Percentiles rank a stretch among this genome's conserved stretches.
These are phyloP conservation scores for Dendrocincla tyrannina DNA, from an alignment of 2,797 vertebrate genomes.

Conservation along the genomic window DNA sequence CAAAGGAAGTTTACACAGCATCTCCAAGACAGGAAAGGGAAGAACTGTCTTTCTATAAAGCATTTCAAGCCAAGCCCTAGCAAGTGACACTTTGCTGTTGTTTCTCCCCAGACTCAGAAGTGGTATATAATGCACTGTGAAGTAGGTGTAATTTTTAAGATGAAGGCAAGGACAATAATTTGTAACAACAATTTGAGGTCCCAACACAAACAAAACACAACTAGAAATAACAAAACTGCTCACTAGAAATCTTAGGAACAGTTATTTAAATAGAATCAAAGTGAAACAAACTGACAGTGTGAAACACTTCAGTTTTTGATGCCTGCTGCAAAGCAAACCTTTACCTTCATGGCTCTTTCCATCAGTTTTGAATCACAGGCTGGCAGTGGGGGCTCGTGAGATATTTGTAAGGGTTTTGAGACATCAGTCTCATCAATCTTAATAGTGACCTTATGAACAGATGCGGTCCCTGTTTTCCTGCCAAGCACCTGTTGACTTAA, in stretches of 20 bases:
- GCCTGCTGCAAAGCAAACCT: conserved; percentile 16
- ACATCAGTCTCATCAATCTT: conserved; percentile 95
- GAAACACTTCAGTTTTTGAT: background rate
- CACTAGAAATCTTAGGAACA: background rate
- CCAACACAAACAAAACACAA: background rate
- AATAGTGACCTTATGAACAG: conserved; percentile 96
- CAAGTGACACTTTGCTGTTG: background rate
- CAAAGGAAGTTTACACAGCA: background rate
- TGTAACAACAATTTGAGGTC: background rate
- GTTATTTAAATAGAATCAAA: background rate
- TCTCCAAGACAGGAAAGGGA: background rate
- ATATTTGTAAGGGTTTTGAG: conserved; percentile 97
- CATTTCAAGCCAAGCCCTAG: background rate
- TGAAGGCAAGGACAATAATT: background rate
- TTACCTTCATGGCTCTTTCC: conserved; percentile 97
- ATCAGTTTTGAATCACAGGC: conserved; percentile 94
- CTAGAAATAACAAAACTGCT: background rate
- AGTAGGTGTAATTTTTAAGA: background rate
- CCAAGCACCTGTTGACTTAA: conserved; percentile 95
- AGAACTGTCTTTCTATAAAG: background rate
- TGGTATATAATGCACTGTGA: background rate
- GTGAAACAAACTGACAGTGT: background rate
- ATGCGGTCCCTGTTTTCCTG: conserved; percentile 92
- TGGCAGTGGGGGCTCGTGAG: conserved; percentile 95
- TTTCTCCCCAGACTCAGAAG: background rate